Conservation (phyloP, 2,113 vertebrate species). For the Colaptes auratus region DNA sequence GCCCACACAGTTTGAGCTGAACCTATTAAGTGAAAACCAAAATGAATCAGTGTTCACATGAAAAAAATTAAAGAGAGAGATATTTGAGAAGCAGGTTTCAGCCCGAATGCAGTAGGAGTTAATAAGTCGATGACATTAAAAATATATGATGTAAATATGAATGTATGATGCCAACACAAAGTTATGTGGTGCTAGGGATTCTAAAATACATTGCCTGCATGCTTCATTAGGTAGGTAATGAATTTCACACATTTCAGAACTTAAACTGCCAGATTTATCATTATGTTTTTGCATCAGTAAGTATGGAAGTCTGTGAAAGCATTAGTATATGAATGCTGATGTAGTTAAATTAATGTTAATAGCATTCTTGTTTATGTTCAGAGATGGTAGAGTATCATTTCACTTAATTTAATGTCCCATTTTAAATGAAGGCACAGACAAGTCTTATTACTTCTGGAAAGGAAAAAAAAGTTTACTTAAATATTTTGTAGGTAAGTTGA, state of each 20-base stretch:
- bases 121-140: neutral
- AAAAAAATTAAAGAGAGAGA: neutral
- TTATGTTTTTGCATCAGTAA: slow-evolving; percentile 61
- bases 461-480: neutral
- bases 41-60: neutral
- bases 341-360: slow-evolving; percentile 46
- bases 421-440: slow-evolving; percentile 35
- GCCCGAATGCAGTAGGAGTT: neutral
- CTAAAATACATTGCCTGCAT: slow-evolving; percentile 20
- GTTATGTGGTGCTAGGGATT: slow-evolving; percentile 36
- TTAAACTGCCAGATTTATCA: slow-evolving; percentile 43
- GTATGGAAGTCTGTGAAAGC: slow-evolving; percentile 4
- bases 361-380: slow-evolving; percentile 56
- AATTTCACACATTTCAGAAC: slow-evolving; percentile 50
- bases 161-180: neutral
- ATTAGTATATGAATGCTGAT: neutral
- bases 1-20: neutral
- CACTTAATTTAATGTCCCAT: slow-evolving; percentile 24
- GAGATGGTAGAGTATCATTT: neutral
- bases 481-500: neutral
- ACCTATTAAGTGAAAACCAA: slow-evolving; percentile 12
- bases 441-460: neutral
- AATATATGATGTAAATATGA: slow-evolving; percentile 25
- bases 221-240: slow-evolving; percentile 68
- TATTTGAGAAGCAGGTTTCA: neutral